phyloP scores from a whole-genome alignment of 2,888 invertebrate genomes.

The Glaucopsyche alexis region DNA sequence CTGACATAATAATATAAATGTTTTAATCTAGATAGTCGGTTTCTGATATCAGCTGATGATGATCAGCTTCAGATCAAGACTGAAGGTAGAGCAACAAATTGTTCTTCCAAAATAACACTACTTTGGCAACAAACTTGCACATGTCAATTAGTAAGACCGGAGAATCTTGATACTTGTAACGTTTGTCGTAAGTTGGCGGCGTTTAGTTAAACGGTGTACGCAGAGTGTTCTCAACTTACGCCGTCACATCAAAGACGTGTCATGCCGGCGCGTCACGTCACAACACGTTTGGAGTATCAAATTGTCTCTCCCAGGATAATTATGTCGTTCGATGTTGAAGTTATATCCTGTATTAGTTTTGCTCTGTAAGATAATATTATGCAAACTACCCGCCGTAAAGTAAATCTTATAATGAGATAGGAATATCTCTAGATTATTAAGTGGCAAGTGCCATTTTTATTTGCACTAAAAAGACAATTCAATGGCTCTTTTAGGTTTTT shows the following conservation, averaged over 20 bases:
- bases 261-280: background rate
- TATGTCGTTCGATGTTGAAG: background rate
- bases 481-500: background rate
- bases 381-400: background rate
- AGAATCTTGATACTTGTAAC: slow-evolving; percentile 13
- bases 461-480: background rate
- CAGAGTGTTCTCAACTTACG: slow-evolving; percentile 48
- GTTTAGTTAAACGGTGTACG: slow-evolving; percentile 38
- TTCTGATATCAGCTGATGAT: no score
- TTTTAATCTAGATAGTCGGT: no score
- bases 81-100: background rate
- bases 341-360: slow-evolving; percentile 11
- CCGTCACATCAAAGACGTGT: slow-evolving; percentile 45
- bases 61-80: no score
- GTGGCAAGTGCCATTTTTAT: background rate
- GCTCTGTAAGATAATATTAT: background rate
- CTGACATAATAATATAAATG: no score
- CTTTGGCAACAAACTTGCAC: background rate
- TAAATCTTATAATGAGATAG: background rate
- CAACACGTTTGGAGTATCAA: slow-evolving; percentile 11
- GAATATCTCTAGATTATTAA: background rate
- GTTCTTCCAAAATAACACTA: background rate
- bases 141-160: background rate
- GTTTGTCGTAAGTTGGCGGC: slow-evolving; percentile 31
- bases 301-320: slow-evolving; percentile 17